Evolutionary conservation across 2,113 vertebrate genomes (phyloP), one percentile per base, ranked within the genome.

Genomic region (Takifugu bimaculatus): DNA sequence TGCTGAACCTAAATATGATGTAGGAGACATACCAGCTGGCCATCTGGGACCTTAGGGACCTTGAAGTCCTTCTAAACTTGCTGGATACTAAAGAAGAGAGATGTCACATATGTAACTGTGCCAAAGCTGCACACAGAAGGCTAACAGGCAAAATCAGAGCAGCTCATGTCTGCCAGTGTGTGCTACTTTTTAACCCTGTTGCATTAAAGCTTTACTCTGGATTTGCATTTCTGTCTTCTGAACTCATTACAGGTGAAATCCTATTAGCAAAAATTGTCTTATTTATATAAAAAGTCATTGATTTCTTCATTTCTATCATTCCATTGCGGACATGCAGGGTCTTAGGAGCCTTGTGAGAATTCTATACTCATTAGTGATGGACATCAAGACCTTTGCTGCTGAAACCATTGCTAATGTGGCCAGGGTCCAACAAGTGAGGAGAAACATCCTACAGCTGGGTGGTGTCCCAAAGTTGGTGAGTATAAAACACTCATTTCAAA

Each of bases 11-110:
- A 73, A 93, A 96, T 84, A 86, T 99, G 65, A 81, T 88, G 27
- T 92, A 94, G 80, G 97, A 98, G 86, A 90, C 91, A 0, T 96
- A 93, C 88, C 96, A 98, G 81, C 53, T 96, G 83, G 95, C 93
- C 52, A 96, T 99, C 84, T 91, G 89, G 90, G 94, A 98, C 42
- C 85, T 90, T 55, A 96, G 94, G 70, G 96, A 94, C 70, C 93
- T 98, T 71, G 91, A 97, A 88, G 89, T 98, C 50, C 92, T 99
- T 63, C 91, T 98, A 80, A 99, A 98, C 91, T 88, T 99, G 74
- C 91, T 99, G 76, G 93, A 95, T 68, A 96, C 96, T 43, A 92
- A 96, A 64, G 94, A 97, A 87, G 88, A 92, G 75, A 95, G 91
- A 87, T 96, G 94, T 73, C 93, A 95, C 90, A 96, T 96, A 80